Base-by-base conservation (phyloP, 1,140 invertebrate genomes). In the Drosophila repleta region DNA sequence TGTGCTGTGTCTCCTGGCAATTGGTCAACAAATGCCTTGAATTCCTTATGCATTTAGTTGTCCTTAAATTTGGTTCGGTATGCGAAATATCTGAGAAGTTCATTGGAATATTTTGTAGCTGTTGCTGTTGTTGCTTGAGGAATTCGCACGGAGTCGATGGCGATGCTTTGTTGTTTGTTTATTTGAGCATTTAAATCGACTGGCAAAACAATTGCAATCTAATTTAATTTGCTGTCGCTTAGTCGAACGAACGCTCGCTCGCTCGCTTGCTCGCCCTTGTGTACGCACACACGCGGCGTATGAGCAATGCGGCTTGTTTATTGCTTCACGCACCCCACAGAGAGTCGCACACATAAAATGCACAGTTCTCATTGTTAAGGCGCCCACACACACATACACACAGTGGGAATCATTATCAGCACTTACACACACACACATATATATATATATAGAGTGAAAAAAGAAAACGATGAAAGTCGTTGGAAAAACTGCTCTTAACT, bases 231-330 rank as follows among this genome's bases (percentile, higher is more conserved):
- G 63, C 29, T 49, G 4, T 55, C 17, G 58, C 32, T 56, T 61
- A 49, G 20, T 35, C 3, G 46, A 60, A 20, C 10, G 46, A 60
- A 20, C 10, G 55, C 46, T 64, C n/a, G n/a, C n/a, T n/a, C n/a
- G n/a, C n/a, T n/a, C n/a, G n/a, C n/a, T n/a, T n/a, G n/a, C n/a
- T n/a, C 48, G 62, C 45, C 32, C 46, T 21, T 49, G 77, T 21
- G 56, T 58, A 85, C 69, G 46, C 51, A 74, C 18, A 60, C 66
- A 85, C 70, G 46, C 52, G 82, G 74, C 83, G 82, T 85, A 87
- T 87, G 78, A 85, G 70, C 74, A 85, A 87, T 87, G 83, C 60
- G 74, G 74, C 70, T 77, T 79, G 78, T 87, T 85, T 85, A 78
- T 82, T 81, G 81, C 68, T 58, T 26, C 53, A 62, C 74, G 49